Conservation (phyloP, 2,797 vertebrate species). For the Muscicapa striata region DNA sequence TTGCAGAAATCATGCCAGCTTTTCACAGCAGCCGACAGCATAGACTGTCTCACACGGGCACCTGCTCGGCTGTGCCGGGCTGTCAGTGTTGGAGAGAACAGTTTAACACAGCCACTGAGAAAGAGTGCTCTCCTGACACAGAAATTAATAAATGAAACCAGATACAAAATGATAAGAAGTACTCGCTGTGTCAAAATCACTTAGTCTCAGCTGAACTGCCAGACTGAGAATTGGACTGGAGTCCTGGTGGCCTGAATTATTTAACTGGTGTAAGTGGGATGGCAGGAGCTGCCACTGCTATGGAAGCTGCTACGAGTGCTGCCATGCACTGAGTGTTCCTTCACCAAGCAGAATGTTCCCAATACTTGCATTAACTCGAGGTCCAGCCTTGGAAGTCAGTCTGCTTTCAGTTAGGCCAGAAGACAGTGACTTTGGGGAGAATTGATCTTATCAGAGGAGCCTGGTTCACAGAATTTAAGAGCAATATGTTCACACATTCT, state of each 20-base stretch:
- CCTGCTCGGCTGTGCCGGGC: background rate
- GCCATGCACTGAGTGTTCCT: background rate
- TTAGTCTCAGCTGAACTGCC: background rate
- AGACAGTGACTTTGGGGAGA: background rate
- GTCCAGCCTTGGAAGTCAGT: background rate
- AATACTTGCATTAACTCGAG: background rate
- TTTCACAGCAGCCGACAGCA: background rate
- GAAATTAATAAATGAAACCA: background rate
- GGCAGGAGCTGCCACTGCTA: background rate
- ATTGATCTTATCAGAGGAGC: background rate
- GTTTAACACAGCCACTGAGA: background rate
- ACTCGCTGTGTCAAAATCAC: background rate
- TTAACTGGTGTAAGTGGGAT: background rate
- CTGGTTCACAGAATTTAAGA: background rate
- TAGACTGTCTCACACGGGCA: rapidly evolving
- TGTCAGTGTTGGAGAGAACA: background rate
- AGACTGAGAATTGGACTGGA: background rate
- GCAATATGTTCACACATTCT: background rate
- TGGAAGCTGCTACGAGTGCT: background rate
- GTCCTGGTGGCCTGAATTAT: background rate
- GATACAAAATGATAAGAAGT: background rate
- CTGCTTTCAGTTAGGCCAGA: background rate
- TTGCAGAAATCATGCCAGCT: background rate
- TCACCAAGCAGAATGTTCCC: background rate
- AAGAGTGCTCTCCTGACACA: background rate